Evolutionary conservation across 1,140 invertebrate species (phyloP).

Genomic region (Pachyrhynchus sulphureomaculatus): DNA sequence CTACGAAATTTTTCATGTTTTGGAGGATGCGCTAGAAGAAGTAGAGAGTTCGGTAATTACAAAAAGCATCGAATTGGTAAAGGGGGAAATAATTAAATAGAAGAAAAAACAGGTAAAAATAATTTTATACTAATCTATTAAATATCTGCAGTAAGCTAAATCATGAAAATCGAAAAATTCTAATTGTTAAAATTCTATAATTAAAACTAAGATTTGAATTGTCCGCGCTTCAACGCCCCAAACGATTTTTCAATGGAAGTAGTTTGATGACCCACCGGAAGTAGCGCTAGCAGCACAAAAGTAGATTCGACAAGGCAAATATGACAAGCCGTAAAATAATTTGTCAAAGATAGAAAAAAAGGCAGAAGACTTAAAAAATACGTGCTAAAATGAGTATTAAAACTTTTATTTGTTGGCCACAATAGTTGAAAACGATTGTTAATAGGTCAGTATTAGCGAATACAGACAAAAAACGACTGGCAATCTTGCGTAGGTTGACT

Average conservation of each 20-base stretch:
- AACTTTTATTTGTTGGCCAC: not conserved
- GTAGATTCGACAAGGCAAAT: slow-evolving; percentile 44
- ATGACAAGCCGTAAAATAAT: slow-evolving; percentile 20
- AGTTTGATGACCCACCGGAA: not conserved
- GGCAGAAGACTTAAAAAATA: not conserved
- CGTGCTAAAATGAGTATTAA: not conserved
- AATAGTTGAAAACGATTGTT: not conserved
- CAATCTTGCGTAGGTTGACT: slow-evolving; percentile 36
- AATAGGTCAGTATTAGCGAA: not conserved
- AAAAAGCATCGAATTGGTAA: too few relatives aligned
- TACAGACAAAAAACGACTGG: not conserved
- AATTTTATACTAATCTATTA: too few relatives aligned
- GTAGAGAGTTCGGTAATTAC: too few relatives aligned
- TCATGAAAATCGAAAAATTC: too few relatives aligned
- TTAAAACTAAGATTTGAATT: too few relatives aligned
- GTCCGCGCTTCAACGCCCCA: not conserved
- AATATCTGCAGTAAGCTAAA: too few relatives aligned
- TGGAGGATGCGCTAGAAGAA: too few relatives aligned
- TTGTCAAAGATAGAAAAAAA: slow-evolving; percentile 14
- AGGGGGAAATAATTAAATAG: too few relatives aligned
- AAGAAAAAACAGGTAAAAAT: too few relatives aligned
- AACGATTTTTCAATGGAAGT: not conserved
- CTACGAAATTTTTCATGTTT: too few relatives aligned
- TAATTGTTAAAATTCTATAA: too few relatives aligned
- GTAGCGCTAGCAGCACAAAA: not conserved